Conservation (phyloP, 1,140 invertebrate genomes). For the Conus ventricosus region DNA sequence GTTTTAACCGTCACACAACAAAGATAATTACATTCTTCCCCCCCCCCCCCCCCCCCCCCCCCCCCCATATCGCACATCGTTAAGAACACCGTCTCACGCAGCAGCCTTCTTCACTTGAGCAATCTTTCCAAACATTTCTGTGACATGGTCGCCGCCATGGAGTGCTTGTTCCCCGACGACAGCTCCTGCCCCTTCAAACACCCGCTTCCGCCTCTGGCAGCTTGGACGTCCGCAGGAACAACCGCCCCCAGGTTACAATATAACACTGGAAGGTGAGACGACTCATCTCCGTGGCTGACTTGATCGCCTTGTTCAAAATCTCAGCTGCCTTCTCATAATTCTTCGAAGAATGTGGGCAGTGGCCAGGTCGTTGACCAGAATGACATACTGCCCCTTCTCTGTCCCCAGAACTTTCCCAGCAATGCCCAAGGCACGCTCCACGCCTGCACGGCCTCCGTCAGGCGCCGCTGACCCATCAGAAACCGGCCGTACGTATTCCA, state of each 20-base stretch:
- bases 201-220: constrained; percentile 82
- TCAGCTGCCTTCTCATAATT: constrained; percentile 83
- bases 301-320: constrained; percentile 84
- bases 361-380: constrained; percentile 89
- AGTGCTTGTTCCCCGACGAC: constrained; percentile 81
- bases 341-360: constrained; percentile 82
- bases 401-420: constrained; percentile 82
- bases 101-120: constrained; percentile 31
- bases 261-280: constrained; percentile 81
- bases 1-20: no score
- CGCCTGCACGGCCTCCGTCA: constrained; percentile 80
- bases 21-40: not conserved
- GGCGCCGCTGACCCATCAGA: constrained; percentile 80
- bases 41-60: not conserved
- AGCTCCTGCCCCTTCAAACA: constrained; percentile 84
- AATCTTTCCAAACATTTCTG: constrained; percentile 57
- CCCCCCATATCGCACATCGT: not conserved
- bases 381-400: constrained; percentile 83
- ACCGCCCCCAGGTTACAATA: constrained; percentile 90
- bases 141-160: constrained; percentile 75
- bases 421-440: constrained; percentile 83
- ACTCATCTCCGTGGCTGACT: constrained; percentile 79
- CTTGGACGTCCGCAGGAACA: constrained; percentile 84
- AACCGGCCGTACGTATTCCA: constrained; percentile 90
- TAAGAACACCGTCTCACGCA: not conserved